These are phyloP conservation scores for Metalampra italica DNA, from an alignment of 2,888 invertebrate species.

Conservation along the genomic window DNA sequence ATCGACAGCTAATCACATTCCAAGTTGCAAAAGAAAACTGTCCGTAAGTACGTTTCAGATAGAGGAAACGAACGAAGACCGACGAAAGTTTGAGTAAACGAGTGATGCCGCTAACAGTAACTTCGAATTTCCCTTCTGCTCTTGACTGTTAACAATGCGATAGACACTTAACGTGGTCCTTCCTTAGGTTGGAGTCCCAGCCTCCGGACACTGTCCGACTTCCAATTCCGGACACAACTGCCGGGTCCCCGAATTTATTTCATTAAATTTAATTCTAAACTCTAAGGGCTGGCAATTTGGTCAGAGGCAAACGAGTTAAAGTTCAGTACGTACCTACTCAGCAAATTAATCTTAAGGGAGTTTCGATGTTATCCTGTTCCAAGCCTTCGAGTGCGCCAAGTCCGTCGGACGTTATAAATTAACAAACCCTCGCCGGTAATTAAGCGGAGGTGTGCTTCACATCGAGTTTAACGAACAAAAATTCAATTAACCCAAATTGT, in stretches of 20 bases:
- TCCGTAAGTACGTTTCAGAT: slow-evolving; percentile 7
- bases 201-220: background rate
- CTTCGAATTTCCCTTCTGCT: slow-evolving; percentile 18
- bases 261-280: slow-evolving; percentile 75
- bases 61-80: slow-evolving; percentile 21
- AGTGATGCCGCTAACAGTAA: slow-evolving; percentile 25
- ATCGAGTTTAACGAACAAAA: slow-evolving; percentile 67
- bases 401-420: slow-evolving; percentile 70
- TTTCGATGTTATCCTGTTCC: slow-evolving; percentile 68
- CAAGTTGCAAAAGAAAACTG: slow-evolving; percentile 9
- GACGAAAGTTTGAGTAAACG: slow-evolving; percentile 28
- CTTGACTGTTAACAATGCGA: slow-evolving; percentile 28
- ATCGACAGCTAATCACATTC: slow-evolving; percentile 20
- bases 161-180: slow-evolving; percentile 29
- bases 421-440: slow-evolving; percentile 71
- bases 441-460: slow-evolving; percentile 69
- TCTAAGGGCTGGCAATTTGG: slow-evolving; percentile 68
- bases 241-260: slow-evolving; percentile 67
- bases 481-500: slow-evolving; percentile 71
- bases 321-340: slow-evolving; percentile 63
- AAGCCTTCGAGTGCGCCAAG: slow-evolving; percentile 58
- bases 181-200: background rate
- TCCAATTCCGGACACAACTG: slow-evolving; percentile 32
- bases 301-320: slow-evolving; percentile 74
- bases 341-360: slow-evolving; percentile 78